These are phyloP conservation scores for Ormyrus nitidulus DNA, from an alignment of 2,888 invertebrate genomes.

Conservation along the genomic window DNA sequence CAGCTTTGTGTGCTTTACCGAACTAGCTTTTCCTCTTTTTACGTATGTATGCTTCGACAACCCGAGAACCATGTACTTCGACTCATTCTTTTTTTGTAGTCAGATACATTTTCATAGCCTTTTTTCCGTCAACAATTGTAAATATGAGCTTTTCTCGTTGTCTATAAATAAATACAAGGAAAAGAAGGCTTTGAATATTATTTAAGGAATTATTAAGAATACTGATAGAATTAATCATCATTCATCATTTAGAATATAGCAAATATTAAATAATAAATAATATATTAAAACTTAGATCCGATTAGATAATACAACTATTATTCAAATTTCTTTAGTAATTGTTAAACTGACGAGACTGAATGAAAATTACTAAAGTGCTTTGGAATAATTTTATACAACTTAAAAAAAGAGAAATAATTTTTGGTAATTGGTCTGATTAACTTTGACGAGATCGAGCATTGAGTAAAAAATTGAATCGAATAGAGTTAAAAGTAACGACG, in stretches of 20 bases:
- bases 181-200: constrained; percentile 41
- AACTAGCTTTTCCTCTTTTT: constrained; percentile 6
- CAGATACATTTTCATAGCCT: constrained; percentile 27
- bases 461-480: too few relatives aligned
- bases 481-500: too few relatives aligned
- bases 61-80: constrained; percentile 44
- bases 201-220: constrained; percentile 9
- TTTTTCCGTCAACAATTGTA: constrained; percentile 12
- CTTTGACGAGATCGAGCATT: too few relatives aligned
- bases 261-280: too few relatives aligned
- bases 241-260: constrained; percentile 8
- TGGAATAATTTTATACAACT: too few relatives aligned
- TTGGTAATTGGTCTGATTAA: too few relatives aligned
- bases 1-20: constrained; percentile 23
- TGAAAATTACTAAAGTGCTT: too few relatives aligned
- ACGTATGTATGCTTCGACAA: constrained; percentile 55
- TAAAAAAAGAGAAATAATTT: too few relatives aligned
- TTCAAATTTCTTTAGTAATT: too few relatives aligned
- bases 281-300: too few relatives aligned
- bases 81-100: constrained; percentile 1
- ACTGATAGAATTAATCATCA: constrained; percentile 2
- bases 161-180: neutral
- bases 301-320: too few relatives aligned
- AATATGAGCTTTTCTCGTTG: neutral
- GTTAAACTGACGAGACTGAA: too few relatives aligned